A percentile compares a stretch with the other conserved stretches of the same genome.
These are phyloP conservation scores for Zeuzera pyrina DNA, from an alignment of 2,888 invertebrate species.

Conservation along the genomic window DNA sequence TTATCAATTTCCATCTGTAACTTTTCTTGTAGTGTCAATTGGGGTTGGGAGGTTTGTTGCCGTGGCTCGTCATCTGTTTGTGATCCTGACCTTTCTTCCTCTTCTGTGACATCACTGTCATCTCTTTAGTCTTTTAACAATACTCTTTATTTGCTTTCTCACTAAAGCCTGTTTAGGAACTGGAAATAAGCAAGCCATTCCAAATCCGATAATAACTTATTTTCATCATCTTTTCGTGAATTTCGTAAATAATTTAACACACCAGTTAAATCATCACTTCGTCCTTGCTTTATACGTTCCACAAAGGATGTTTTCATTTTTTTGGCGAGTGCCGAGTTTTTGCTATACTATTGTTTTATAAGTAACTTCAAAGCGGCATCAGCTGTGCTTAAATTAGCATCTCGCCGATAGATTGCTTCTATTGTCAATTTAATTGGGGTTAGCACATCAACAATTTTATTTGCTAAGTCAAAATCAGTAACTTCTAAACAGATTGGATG, in stretches of 20 bases:
- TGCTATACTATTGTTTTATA: not conserved
- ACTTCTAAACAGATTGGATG: not conserved
- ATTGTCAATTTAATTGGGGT: not conserved
- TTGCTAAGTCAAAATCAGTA: not conserved
- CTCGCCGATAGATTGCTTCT: not conserved
- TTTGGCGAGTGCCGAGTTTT: not conserved
- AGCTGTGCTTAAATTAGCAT: not conserved
- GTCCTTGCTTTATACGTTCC: not conserved
- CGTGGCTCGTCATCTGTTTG: too few relatives aligned
- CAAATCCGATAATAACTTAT: too few relatives aligned
- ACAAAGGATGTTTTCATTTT: not conserved
- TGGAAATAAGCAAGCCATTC: too few relatives aligned
- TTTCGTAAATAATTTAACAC: not conserved
- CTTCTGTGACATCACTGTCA: too few relatives aligned
- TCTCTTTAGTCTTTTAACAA: too few relatives aligned
- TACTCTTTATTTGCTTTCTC: too few relatives aligned
- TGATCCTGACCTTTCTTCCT: too few relatives aligned
- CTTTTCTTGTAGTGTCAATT: too few relatives aligned
- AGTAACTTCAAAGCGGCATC: not conserved
- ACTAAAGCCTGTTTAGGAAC: too few relatives aligned
- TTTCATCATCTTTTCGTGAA: not conserved
- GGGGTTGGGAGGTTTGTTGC: too few relatives aligned
- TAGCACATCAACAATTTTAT: not conserved
- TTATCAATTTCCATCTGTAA: too few relatives aligned
- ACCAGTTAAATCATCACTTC: not conserved